phyloP scores from a whole-genome alignment of 2,888 invertebrate species.

The Chromoteleia sp. region DNA sequence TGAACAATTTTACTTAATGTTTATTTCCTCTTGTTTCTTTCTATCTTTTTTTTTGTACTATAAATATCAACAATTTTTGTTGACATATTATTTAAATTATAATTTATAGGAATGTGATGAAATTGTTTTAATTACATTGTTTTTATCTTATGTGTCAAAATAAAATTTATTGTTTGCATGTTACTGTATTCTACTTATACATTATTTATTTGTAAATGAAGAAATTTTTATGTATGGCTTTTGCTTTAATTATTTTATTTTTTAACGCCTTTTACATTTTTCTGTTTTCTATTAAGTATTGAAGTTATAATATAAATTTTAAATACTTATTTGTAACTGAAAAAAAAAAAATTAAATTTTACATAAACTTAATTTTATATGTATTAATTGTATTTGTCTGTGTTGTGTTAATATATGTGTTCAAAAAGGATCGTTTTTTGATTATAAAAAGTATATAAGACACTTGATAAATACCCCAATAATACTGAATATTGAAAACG shows the following conservation, averaged over 20 bases:
- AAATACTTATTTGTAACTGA: not conserved
- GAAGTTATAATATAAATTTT: too few relatives aligned
- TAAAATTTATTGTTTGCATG: too few relatives aligned
- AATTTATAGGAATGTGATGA: too few relatives aligned
- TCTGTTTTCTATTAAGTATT: not conserved
- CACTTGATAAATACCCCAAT: conserved; percentile 17
- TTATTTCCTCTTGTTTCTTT: too few relatives aligned
- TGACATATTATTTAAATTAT: too few relatives aligned
- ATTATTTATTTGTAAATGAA: not conserved
- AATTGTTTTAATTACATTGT: too few relatives aligned
- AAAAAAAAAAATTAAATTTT: not conserved
- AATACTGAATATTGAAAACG: conserved; percentile 1
- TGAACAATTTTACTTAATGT: too few relatives aligned
- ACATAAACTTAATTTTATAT: conserved; percentile 2
- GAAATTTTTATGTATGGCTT: not conserved
- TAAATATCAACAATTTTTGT: too few relatives aligned
- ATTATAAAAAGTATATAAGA: conserved; percentile 30
- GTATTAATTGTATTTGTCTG: conserved; percentile 12
- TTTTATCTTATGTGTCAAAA: too few relatives aligned
- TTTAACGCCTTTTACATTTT: not conserved
- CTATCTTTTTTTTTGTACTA: too few relatives aligned
- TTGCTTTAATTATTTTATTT: not conserved
- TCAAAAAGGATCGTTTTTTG: conserved; percentile 39
- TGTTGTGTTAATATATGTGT: conserved; percentile 21
- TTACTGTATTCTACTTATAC: too few relatives aligned